Evolutionary conservation across 2,888 invertebrate species (phyloP), one percentile per base, ranked within the genome.

Genomic region (Pasiphila rectangulata): DNA sequence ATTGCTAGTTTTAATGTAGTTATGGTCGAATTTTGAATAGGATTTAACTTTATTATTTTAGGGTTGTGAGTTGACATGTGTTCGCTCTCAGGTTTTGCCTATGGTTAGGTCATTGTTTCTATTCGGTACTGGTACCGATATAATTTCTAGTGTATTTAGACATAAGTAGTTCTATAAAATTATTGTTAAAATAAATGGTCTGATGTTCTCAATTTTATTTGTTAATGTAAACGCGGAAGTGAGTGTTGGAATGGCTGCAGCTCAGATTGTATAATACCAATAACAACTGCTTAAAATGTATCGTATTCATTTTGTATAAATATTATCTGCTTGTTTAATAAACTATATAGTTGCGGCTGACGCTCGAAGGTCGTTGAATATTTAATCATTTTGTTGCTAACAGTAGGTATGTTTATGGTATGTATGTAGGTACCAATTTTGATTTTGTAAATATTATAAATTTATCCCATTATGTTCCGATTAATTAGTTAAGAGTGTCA

Each of bases 401-500:
- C n/a, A n/a, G n/a, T 37, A 16, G 16, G 9, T 4, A 24, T 27
- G 7, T 10, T 27, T 27, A 27, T 3, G 13, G 27, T 25, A 25
- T 7, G 27, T 13, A 7, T 6, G 13, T 27, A 27, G 12, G 17
- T 29, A 32, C 30, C 29, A 16, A 44, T 24, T 30, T n/a, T 44
- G 23, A 46, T 40, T 27, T 41, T 30, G 42, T 42, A 46, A 29
- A 36, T 51, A 42, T 41, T 47, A 20, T 25, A 29, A 23, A 49
- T 34, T 21, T 42, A 32, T 43, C 29, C 44, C 24, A n/a, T n/a
- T n/a, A n/a, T n/a, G n/a, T n/a, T n/a, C n/a, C n/a, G n/a, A n/a
- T 51, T 40, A 36, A 46, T 52, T 41, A 30, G 39, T 38, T 63
- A 66, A 56, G 57, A 68, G 64, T 60, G 69, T 61, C 64, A 72